Conservation (phyloP, 2,888 invertebrate species). For the Strigamia maritima region DNA sequence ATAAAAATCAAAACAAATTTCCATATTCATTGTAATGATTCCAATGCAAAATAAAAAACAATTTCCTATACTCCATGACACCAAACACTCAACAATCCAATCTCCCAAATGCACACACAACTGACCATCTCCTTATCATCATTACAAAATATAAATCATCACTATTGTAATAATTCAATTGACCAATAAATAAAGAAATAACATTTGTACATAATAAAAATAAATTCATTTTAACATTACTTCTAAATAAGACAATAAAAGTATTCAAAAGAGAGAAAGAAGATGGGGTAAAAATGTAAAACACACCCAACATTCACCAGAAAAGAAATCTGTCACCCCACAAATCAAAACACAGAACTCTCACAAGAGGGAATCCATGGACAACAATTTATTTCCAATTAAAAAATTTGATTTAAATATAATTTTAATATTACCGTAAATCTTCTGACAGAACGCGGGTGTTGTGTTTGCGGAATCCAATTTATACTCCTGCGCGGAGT, state of each 20-base stretch:
- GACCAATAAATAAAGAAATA: not conserved
- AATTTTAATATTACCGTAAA: not conserved
- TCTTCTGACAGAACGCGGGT: no score
- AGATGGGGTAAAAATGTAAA: not conserved
- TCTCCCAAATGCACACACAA: no score
- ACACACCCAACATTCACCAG: conserved; percentile 19
- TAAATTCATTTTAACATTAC: not conserved
- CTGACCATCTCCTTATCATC: no score
- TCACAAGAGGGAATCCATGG: conserved; percentile 2
- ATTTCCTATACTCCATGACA: not conserved
- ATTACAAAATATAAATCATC: no score
- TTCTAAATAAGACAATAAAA: not conserved
- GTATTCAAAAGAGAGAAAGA: not conserved
- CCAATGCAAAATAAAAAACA: not conserved
- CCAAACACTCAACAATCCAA: no score
- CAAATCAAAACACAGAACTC: not conserved
- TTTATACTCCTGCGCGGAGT: no score
- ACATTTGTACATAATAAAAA: conserved; percentile 1
- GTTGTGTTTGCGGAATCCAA: no score
- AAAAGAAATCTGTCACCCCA: not conserved
- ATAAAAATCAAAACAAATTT: not conserved
- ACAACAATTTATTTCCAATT: not conserved
- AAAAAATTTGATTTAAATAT: not conserved
- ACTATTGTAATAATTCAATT: not conserved
- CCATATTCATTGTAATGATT: not conserved